phyloP scores from a whole-genome alignment of 2,797 vertebrate genomes.

The Argya squamiceps region DNA sequence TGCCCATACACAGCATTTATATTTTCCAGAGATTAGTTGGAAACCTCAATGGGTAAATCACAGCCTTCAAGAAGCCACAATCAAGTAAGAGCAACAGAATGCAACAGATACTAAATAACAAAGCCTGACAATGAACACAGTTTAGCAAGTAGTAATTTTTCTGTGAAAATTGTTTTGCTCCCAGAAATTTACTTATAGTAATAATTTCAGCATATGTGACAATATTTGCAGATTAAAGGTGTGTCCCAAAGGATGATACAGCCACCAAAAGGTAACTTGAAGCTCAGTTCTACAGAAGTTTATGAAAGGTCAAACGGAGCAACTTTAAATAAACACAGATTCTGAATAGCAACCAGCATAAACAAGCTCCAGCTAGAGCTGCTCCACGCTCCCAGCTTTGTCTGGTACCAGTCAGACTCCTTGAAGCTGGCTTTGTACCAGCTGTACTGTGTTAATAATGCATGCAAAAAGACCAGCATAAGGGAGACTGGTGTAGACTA shows the following conservation, averaged over 20 bases:
- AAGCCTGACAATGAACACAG: rapidly evolving
- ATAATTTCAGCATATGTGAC: background rate
- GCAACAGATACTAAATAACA: background rate
- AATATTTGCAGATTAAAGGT: background rate
- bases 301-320: slow-evolving; percentile 53
- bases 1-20: background rate
- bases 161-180: background rate
- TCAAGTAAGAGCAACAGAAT: background rate
- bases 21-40: background rate
- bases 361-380: slow-evolving; percentile 36
- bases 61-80: background rate
- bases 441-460: slow-evolving; percentile 46
- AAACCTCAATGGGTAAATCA: background rate
- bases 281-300: slow-evolving; percentile 2
- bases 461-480: background rate
- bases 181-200: background rate
- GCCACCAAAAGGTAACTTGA: slow-evolving; percentile 30
- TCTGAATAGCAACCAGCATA: slow-evolving; percentile 55
- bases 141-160: background rate
- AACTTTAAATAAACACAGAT: slow-evolving; percentile 65
- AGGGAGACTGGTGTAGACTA: slow-evolving; percentile 39
- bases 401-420: slow-evolving; percentile 38
- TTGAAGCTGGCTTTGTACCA: slow-evolving; percentile 41
- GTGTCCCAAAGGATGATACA: background rate
- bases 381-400: background rate